Evolutionary conservation across 2,888 invertebrate species (phyloP).

Genomic region (Leptinotarsa tumamoca): DNA sequence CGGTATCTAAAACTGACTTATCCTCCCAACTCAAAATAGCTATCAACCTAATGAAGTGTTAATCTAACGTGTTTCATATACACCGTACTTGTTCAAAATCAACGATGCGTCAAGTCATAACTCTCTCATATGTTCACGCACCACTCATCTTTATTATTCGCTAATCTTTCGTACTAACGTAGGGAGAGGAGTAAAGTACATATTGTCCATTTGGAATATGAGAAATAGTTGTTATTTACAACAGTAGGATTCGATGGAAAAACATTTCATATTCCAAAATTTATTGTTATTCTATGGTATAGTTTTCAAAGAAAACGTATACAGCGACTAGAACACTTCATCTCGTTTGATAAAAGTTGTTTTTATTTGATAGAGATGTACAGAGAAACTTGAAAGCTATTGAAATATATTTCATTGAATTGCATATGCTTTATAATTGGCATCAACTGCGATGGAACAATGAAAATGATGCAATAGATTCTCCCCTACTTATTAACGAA

Average conservation of each 20-base stretch:
- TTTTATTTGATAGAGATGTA: no score
- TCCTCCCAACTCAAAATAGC: conserved; percentile 29
- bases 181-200: background rate
- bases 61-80: conserved; percentile 42
- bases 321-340: no score
- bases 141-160: conserved; percentile 4
- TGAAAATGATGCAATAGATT: no score
- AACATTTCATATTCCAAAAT: no score
- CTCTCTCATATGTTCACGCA: conserved; percentile 13
- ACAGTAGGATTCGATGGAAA: background rate
- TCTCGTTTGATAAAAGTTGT: no score
- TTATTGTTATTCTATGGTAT: no score
- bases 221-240: background rate
- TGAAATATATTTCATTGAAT: no score
- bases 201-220: background rate
- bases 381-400: no score
- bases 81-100: conserved; percentile 15
- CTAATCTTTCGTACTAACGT: background rate
- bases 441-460: no score
- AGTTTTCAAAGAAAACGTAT: no score
- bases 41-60: conserved; percentile 50
- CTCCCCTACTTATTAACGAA: no score
- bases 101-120: conserved; percentile 14
- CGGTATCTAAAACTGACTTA: background rate
- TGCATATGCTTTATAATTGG: no score